These are phyloP conservation scores for Anthophora plumipes DNA, from an alignment of 2,888 invertebrate species.

Conservation along the genomic window DNA sequence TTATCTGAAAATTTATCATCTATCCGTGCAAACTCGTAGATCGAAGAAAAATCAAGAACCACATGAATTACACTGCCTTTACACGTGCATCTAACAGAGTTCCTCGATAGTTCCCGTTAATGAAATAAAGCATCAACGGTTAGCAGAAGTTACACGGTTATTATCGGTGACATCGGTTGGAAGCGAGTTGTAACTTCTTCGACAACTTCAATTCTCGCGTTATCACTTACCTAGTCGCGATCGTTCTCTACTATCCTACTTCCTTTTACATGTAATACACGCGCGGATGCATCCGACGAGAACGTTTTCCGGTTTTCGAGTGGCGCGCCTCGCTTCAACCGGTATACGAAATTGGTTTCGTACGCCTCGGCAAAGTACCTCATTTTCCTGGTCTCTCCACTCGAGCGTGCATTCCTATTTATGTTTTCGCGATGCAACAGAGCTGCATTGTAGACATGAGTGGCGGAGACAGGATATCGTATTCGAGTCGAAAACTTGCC, in stretches of 20 bases:
- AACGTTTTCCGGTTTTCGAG: constrained; percentile 46
- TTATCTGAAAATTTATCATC: neutral
- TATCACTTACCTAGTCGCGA: constrained; percentile 5
- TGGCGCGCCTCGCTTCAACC: constrained; percentile 46
- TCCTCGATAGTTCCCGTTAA: neutral
- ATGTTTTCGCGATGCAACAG: constrained; percentile 53
- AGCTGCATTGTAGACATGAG: constrained; percentile 27
- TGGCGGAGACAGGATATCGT: neutral
- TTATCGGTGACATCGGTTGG: neutral
- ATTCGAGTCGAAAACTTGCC: constrained; percentile 19
- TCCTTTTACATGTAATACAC: constrained; percentile 24
- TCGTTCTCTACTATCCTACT: constrained; percentile 18
- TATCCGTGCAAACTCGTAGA: neutral
- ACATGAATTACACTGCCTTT: neutral
- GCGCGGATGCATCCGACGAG: constrained; percentile 31
- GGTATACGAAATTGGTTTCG: constrained; percentile 64
- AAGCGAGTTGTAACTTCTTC: constrained; percentile 11
- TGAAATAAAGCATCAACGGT: neutral
- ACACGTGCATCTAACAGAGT: neutral
- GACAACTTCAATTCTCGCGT: constrained; percentile 25
- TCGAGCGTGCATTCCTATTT: constrained; percentile 47
- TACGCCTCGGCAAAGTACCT: constrained; percentile 50
- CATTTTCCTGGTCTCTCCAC: constrained; percentile 51
- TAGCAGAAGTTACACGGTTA: neutral
- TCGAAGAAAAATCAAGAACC: neutral